Evolutionary conservation across 1,140 invertebrate species (phyloP).

Genomic region (Drosophila azteca): DNA sequence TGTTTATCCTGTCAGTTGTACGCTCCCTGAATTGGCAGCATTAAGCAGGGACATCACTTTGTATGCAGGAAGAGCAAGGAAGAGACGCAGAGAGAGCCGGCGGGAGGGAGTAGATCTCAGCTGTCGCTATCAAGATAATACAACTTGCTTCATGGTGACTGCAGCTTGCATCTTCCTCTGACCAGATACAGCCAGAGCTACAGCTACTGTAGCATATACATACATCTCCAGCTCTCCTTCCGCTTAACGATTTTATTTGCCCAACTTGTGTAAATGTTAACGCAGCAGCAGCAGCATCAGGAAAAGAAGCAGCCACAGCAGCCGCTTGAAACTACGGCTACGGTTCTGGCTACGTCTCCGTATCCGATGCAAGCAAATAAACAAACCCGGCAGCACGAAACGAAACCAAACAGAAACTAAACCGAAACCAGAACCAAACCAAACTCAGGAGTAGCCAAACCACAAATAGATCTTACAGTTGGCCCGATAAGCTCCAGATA

Average conservation of each 20-base stretch:
- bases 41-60: constrained; percentile 48
- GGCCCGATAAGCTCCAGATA: constrained; percentile 48
- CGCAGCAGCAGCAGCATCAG: constrained; percentile 13
- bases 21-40: constrained; percentile 70
- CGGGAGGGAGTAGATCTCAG: constrained; percentile 43
- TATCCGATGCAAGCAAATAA: constrained; percentile 47
- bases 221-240: constrained; percentile 6
- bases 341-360: constrained; percentile 22
- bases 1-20: constrained; percentile 77
- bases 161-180: constrained; percentile 2
- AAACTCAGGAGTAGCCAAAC: constrained; percentile 37
- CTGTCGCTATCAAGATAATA: constrained; percentile 39
- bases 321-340: constrained; percentile 24
- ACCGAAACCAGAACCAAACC: constrained; percentile 23
- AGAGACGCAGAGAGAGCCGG: not conserved
- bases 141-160: constrained; percentile 41
- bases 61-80: constrained; percentile 6
- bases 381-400: constrained; percentile 41
- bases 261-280: constrained; percentile 72
- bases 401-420: constrained; percentile 40
- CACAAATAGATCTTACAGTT: constrained; percentile 74
- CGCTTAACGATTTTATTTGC: constrained; percentile 76
- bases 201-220: not conserved
- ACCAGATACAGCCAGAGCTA: constrained; percentile 25
- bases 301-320: constrained; percentile 10